Conservation (phyloP, 2,113 vertebrate species). For the Callocephalon fimbriatum region DNA sequence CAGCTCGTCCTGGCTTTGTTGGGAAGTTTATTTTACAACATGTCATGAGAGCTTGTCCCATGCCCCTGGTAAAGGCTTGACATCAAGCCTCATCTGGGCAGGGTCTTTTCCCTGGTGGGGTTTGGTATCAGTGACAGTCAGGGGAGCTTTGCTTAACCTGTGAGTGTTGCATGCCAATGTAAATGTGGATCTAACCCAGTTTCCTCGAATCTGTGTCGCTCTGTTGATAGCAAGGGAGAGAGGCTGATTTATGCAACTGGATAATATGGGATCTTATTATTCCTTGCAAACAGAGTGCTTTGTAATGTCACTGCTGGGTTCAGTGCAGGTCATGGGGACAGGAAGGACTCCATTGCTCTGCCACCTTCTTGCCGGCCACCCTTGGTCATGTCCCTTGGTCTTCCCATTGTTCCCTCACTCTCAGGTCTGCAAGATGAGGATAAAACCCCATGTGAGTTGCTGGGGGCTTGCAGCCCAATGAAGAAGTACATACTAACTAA, state of each 20-base stretch:
- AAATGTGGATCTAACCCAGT: not conserved
- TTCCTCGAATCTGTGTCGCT: not conserved
- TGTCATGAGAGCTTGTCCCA: not conserved
- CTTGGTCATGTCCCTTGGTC: not conserved
- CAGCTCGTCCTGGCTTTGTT: not conserved
- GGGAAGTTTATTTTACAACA: not conserved
- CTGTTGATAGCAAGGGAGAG: not conserved
- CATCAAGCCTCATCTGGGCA: not conserved
- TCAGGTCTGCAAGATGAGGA: not conserved
- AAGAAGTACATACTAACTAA: not conserved
- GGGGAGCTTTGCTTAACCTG: not conserved
- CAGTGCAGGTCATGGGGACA: not conserved
- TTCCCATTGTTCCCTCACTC: not conserved
- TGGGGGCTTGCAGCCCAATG: slow-evolving; percentile 3
- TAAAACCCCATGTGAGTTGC: not conserved
- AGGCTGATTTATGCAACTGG: not conserved
- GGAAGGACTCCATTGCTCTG: not conserved
- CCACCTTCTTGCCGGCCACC: not conserved
- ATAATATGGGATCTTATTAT: not conserved
- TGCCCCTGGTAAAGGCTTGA: not conserved
- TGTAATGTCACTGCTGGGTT: not conserved
- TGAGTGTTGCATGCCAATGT: not conserved
- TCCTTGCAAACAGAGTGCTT: not conserved
- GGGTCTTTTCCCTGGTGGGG: not conserved
- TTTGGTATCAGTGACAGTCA: not conserved